Evolutionary conservation across 2,113 vertebrate genomes (phyloP), one percentile per base, ranked within the genome.

Genomic region (Hemibates koningsi): DNA sequence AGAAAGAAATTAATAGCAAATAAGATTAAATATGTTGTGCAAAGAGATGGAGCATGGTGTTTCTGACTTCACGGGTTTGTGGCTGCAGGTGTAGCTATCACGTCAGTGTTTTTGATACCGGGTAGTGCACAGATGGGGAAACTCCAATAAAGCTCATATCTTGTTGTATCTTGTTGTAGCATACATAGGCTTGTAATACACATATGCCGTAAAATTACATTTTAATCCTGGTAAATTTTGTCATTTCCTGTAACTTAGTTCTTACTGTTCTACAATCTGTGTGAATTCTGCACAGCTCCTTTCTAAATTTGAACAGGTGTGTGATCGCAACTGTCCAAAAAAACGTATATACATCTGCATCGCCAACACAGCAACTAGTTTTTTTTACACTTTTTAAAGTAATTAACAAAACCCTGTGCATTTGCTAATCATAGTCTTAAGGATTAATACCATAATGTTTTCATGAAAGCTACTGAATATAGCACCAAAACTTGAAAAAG

Each of bases 401-500:
- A 1, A 32, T 13, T 50, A 13, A 13, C 45, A 9, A 78, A 52
- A 78, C 10, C 3, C 6, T 32, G 10, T 13, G 6, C 6, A 52
- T 78, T 78, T 32, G 17, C 11, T 32, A 32, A 19, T 10, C n/a
- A 14, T n/a, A 34, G 29, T 10, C 27, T 4, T 16, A 27, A 54
- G 59, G 85, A 2, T 36, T 29, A 52, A 24, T 53, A 10, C 29
- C 34, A 2, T 6, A 6, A 16, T 63, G 12, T 53, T 36, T 27
- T 53, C 36, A 17, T 29, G 7, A 38, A 56, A 80, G 21, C 73
- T 14, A 24, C 7, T 54, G 27, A 76, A n/a, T 78, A n/a, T 52
- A 78, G 45, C 73, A 78, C 73, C 45, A 78, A 78, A 80, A 78
- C 81, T 34, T 91, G 43, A 7, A 27, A 50, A 76, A 61, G 27